Base-by-base conservation (phyloP, 1,140 invertebrate species). In the Paraescarpia echinospica region DNA sequence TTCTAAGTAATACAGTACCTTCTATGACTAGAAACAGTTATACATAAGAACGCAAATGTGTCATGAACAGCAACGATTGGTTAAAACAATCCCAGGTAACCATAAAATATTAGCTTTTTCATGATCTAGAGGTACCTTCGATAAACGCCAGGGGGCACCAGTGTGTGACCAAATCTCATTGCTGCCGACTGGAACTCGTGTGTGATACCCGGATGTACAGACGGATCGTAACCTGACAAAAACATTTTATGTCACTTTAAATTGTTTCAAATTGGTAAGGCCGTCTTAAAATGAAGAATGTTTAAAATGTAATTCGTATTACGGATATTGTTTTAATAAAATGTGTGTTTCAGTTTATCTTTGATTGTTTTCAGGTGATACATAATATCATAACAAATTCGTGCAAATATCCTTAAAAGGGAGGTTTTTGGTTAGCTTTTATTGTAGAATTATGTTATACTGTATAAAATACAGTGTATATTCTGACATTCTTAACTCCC, bases 121-220 rank as follows among this genome's bases (percentile, higher is more conserved):
- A 88, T 41, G 12, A 33, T 93, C 9, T 12, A 59, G 88, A 93
- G 90, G 92, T 94, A 96, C 96, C 96, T 95, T 90, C 98, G 96
- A 95, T 98, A 98, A 35, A 99, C 97, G 1, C 98, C 99, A 0
- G 98, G 98, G 0, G 99, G 99, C 89, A 99, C 99, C 91, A 99
- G 97, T 0, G 99, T 99, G 95, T 99, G 99, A 0, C 99, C 99
- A 95, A 99, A 99, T 18, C 99, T 97, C 96, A 99, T 99, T 1
- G 99, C 99, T 0, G 99, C 98, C 35, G 98, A 98, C 94, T 99
- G 99, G 95, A 99, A 99, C n/a, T 98, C 98, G 94, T 99, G 99
- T 18, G 98, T 98, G 77, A 99, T 97, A 31, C 99, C 99, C 0
- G 99, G 99, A 96, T 99, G 98, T 1, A 99, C 97, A 94, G 99